phyloP scores from a whole-genome alignment of 2,888 invertebrate genomes.

The Eristalinus aeneus region DNA sequence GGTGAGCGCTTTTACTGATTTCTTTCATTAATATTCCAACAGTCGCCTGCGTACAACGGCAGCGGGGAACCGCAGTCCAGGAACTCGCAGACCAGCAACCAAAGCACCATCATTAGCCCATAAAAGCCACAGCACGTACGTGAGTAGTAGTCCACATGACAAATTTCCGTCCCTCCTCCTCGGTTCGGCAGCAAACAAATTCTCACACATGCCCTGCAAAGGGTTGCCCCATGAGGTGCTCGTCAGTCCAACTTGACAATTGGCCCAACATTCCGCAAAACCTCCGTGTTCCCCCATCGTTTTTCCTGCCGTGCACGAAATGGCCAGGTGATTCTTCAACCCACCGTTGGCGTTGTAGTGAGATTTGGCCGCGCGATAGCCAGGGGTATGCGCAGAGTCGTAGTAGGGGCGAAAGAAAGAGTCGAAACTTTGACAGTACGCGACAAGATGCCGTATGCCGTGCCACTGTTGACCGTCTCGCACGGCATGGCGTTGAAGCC shows the following conservation, averaged over 20 bases:
- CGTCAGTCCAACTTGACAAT: neutral
- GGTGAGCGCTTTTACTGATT: conserved; percentile 27
- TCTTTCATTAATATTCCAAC: conserved; percentile 30
- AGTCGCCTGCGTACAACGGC: conserved; percentile 1
- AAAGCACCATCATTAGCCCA: conserved; percentile 40
- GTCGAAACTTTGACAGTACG: conserved; percentile 1
- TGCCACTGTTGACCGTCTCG: neutral
- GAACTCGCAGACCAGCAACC: neutral
- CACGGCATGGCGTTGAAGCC: conserved; percentile 2
- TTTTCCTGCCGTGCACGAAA: conserved; percentile 7
- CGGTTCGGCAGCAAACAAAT: neutral
- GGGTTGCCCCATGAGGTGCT: neutral
- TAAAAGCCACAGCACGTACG: conserved; percentile 38
- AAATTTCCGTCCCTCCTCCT: conserved; percentile 12
- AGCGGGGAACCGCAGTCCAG: neutral
- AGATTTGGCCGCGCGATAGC: conserved; percentile 56
- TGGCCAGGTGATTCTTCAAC: conserved; percentile 30
- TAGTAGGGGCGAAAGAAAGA: neutral
- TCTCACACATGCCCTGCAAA: neutral
- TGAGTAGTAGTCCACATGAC: neutral
- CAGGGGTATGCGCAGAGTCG: conserved; percentile 48
- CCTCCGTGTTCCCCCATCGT: neutral
- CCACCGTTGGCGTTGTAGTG: conserved; percentile 42
- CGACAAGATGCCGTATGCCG: conserved; percentile 29
- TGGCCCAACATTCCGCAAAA: neutral